phyloP scores from a whole-genome alignment of 2,888 invertebrate genomes.

The Cephus runcator region DNA sequence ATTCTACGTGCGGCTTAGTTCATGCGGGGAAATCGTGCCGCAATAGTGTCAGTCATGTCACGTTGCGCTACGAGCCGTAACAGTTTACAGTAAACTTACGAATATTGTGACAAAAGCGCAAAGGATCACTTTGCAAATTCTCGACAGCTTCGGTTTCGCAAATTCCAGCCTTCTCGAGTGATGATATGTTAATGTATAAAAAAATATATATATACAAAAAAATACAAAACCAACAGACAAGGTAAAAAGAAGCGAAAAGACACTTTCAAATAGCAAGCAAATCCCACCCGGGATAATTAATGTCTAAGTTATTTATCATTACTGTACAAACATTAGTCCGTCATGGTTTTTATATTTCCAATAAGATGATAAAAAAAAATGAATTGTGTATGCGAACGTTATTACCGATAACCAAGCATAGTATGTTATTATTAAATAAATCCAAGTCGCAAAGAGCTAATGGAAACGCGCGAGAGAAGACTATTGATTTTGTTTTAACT shows the following conservation, averaged over 20 bases:
- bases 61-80: neutral
- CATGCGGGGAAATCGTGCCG: neutral
- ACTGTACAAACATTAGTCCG: conserved; percentile 47
- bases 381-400: conserved; percentile 31
- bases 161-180: neutral
- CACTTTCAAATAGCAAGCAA: neutral
- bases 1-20: neutral
- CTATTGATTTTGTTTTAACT: neutral
- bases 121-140: neutral
- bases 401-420: neutral
- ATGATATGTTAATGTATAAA: neutral
- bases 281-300: conserved; percentile 20
- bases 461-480: neutral
- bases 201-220: neutral
- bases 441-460: neutral
- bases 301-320: conserved; percentile 55
- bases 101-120: neutral
- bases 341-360: conserved; percentile 41
- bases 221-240: neutral
- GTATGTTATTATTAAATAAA: conserved; percentile 15
- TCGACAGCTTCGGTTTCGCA: neutral
- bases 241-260: neutral
- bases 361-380: conserved; percentile 14
- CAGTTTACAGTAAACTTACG: neutral
- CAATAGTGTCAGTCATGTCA: neutral